Evolutionary conservation across 2,888 invertebrate species (phyloP).

Genomic region (Epistrophe eligans): DNA sequence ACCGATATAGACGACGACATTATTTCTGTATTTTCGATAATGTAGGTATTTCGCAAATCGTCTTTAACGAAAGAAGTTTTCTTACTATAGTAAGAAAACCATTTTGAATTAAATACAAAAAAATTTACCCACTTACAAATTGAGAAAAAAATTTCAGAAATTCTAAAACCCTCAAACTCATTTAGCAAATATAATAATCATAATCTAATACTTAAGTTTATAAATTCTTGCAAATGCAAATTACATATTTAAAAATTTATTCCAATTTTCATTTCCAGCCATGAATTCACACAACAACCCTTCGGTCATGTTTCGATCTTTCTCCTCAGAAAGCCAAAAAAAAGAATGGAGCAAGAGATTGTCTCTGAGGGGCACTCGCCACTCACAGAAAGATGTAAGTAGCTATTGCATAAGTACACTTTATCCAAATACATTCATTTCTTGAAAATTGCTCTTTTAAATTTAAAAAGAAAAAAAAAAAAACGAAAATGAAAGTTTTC

Average conservation of each 20-base stretch:
- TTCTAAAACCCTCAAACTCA: too few relatives aligned
- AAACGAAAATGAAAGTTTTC: slow-evolving; percentile 16
- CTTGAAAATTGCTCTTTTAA: slow-evolving; percentile 25
- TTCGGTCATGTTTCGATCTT: slow-evolving; percentile 86
- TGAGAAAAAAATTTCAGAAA: too few relatives aligned
- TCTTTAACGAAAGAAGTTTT: too few relatives aligned
- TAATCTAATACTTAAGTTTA: not conserved
- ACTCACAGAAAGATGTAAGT: slow-evolving; percentile 84
- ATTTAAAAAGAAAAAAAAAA: not conserved
- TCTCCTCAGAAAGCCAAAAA: slow-evolving; percentile 88
- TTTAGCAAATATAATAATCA: not conserved
- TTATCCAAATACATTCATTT: slow-evolving; percentile 26
- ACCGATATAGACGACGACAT: too few relatives aligned
- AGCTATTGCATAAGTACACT: slow-evolving; percentile 49
- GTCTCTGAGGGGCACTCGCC: slow-evolving; percentile 89
- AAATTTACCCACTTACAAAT: too few relatives aligned
- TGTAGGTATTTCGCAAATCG: too few relatives aligned
- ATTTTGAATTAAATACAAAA: too few relatives aligned
- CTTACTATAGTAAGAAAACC: too few relatives aligned
- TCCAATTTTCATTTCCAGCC: slow-evolving; percentile 41
- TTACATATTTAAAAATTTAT: slow-evolving; percentile 3
- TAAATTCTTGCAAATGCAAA: not conserved
- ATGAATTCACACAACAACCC: slow-evolving; percentile 64
- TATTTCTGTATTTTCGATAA: too few relatives aligned
- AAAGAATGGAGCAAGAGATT: slow-evolving; percentile 90